Evolutionary conservation across 35 echinoderm and acorn worm species (phyloP).

Genomic region (Patiria miniata): DNA sequence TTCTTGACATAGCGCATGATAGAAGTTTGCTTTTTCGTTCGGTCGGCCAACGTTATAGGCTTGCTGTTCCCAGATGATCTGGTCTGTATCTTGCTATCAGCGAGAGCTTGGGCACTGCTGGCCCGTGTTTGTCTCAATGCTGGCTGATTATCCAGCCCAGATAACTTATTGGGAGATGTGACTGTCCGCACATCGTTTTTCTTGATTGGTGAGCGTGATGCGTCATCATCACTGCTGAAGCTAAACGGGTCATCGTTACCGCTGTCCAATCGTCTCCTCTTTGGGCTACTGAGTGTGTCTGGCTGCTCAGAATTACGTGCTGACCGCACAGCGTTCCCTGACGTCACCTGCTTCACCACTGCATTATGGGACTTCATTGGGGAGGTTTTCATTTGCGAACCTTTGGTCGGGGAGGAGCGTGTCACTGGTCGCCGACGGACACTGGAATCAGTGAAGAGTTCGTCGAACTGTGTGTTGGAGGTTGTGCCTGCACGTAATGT

Average conservation of each 20-base stretch:
- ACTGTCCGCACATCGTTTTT: constrained; percentile 1
- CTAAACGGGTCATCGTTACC: constrained; percentile 60
- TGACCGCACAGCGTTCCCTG: constrained; percentile 44
- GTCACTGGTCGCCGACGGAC: constrained; percentile 28
- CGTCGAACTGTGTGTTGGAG: constrained; percentile 54
- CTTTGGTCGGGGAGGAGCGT: constrained; percentile 43
- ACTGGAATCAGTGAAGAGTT: constrained; percentile 45
- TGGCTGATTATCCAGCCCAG: neutral
- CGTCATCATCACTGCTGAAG: constrained; percentile 69
- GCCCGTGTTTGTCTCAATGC: constrained; percentile 23
- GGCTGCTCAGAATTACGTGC: neutral
- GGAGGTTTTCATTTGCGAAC: constrained; percentile 32
- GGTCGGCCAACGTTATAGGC: neutral
- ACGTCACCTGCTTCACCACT: constrained; percentile 15
- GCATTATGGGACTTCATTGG: constrained; percentile 43
- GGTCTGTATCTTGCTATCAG: constrained; percentile 41
- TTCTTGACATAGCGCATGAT: constrained; percentile 7
- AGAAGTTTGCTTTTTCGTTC: constrained; percentile 12
- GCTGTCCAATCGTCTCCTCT: constrained; percentile 44
- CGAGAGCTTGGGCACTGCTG: constrained; percentile 9
- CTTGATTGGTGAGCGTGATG: constrained; percentile 24
- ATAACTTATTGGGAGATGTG: neutral
- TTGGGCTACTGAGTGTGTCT: constrained; percentile 38
- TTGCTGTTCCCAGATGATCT: constrained; percentile 25
- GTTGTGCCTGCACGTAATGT: constrained; percentile 31